Conservation (phyloP, 2,113 vertebrate genomes). For the Toxotes jaculatrix region DNA sequence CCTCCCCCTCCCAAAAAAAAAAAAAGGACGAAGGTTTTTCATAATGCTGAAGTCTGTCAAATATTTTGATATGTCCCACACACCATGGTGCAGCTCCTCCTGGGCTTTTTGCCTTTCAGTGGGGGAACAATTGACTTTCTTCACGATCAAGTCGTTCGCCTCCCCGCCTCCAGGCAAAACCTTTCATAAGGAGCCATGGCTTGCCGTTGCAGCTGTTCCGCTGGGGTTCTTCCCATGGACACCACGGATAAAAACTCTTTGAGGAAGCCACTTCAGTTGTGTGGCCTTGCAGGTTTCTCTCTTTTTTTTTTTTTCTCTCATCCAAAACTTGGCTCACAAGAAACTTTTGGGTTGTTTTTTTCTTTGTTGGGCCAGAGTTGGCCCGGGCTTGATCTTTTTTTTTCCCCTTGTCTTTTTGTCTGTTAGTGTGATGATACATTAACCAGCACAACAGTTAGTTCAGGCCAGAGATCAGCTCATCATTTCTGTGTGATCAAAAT, state of each 20-base stretch:
- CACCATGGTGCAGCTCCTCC: conserved; percentile 97
- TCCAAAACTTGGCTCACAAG: conserved; percentile 47
- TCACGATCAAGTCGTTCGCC: conserved; percentile 93
- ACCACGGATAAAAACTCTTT: conserved; percentile 67
- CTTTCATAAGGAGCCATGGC: conserved; percentile 95
- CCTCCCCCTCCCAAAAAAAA: conserved; percentile 66
- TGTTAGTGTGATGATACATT: background rate
- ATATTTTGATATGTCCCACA: conserved; percentile 99
- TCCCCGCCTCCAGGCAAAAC: conserved; percentile 93
- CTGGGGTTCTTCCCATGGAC: conserved; percentile 98
- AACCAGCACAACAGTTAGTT: background rate
- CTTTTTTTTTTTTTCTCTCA: conserved; percentile 23
- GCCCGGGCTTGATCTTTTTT: conserved; percentile 11
- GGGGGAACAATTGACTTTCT: conserved; percentile 94
- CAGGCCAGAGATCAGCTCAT: background rate
- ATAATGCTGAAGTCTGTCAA: conserved; percentile 99
- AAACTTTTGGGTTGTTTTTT: conserved; percentile 40
- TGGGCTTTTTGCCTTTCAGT: conserved; percentile 89
- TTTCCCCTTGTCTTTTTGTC: background rate
- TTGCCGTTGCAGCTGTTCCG: conserved; percentile 86
- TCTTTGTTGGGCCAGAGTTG: conserved; percentile 36
- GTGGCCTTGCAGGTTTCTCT: conserved; percentile 69
- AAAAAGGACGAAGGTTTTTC: conserved; percentile 89
- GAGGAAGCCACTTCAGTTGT: conserved; percentile 70
- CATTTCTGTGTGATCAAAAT: background rate